Evolutionary conservation across 2,113 vertebrate genomes (phyloP).

Genomic region (Hiodon alosoides): DNA sequence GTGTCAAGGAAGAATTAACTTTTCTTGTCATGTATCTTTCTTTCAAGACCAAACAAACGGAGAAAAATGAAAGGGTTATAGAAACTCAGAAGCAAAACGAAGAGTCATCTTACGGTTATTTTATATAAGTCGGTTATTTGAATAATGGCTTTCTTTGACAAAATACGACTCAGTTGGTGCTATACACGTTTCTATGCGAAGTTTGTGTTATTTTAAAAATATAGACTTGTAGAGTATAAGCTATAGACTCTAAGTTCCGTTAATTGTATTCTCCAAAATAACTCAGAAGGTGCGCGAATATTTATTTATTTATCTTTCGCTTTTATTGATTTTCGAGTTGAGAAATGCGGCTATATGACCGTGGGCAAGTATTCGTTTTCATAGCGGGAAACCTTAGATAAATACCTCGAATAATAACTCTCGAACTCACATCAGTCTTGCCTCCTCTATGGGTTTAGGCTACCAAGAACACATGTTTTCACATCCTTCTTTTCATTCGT

Average conservation of each 20-base stretch:
- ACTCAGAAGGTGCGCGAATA: too few relatives aligned
- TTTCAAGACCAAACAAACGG: slow-evolving; percentile 52
- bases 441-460: slow-evolving; percentile 64
- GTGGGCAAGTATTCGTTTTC: slow-evolving; percentile 65
- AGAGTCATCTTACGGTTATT: slow-evolving; percentile 31
- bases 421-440: slow-evolving; percentile 74
- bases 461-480: slow-evolving; percentile 68
- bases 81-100: slow-evolving; percentile 42
- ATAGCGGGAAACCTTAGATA: slow-evolving; percentile 65
- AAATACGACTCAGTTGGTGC: too few relatives aligned
- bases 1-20: slow-evolving; percentile 64
- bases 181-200: too few relatives aligned
- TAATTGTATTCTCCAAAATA: too few relatives aligned
- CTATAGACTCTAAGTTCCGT: too few relatives aligned
- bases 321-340: slow-evolving; percentile 33
- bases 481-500: slow-evolving; percentile 61
- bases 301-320: too few relatives aligned
- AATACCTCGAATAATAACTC: slow-evolving; percentile 61
- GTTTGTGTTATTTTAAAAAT: too few relatives aligned
- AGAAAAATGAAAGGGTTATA: slow-evolving; percentile 30
- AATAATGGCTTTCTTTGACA: too few relatives aligned
- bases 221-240: too few relatives aligned
- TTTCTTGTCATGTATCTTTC: slow-evolving; percentile 50
- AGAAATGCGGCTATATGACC: slow-evolving; percentile 41
- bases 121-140: not conserved